Evolutionary conservation across 1,140 invertebrate genomes (phyloP).

Genomic region (Drosophila sucinea): DNA sequence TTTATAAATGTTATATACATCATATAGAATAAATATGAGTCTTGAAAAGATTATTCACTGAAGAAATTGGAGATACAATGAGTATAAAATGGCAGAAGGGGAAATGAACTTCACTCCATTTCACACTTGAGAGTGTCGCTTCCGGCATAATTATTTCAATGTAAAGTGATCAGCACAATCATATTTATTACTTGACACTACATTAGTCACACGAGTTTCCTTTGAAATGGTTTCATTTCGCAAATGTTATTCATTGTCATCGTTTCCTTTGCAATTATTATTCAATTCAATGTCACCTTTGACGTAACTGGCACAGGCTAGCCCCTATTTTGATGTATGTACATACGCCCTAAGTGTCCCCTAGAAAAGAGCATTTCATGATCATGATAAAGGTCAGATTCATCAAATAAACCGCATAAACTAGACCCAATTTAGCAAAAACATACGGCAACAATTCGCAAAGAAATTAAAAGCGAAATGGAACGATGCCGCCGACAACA

Average conservation of each 20-base stretch:
- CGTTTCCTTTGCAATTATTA: conserved; percentile 21
- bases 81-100: not conserved
- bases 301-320: conserved; percentile 48
- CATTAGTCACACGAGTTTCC: conserved; percentile 1
- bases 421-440: conserved; percentile 72
- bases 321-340: conserved; percentile 37
- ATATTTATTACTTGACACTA: not conserved
- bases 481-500: conserved; percentile 31
- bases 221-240: conserved; percentile 4
- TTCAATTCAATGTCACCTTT: conserved; percentile 42
- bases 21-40: too few relatives aligned
- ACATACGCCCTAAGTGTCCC: conserved; percentile 42
- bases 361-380: conserved; percentile 62
- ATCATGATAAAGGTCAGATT: conserved; percentile 79
- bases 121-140: not conserved
- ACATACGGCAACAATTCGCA: conserved; percentile 29
- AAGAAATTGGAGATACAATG: not conserved
- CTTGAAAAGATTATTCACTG: too few relatives aligned
- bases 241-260: not conserved
- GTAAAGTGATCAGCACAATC: not conserved
- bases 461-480: conserved; percentile 63
- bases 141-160: conserved; percentile 2
- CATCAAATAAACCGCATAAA: conserved; percentile 74
- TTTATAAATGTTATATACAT: too few relatives aligned
- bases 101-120: not conserved